A percentile compares a stretch with the other conserved stretches of the same genome.
Conservation (phyloP, 2,888 invertebrate species). For the Deilephila elpenor region DNA sequence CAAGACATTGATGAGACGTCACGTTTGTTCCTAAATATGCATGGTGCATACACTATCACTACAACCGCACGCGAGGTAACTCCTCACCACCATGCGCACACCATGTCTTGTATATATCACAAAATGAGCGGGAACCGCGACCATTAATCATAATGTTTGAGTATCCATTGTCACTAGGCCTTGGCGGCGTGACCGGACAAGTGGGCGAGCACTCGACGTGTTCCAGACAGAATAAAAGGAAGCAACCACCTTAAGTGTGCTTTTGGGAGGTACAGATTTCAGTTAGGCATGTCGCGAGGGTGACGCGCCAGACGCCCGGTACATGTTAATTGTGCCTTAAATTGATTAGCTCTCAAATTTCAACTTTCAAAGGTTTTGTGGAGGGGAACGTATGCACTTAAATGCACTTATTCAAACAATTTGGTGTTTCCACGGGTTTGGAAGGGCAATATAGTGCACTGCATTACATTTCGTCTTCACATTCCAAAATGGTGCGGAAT, state of each 20-base stretch:
- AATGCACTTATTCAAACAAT: not conserved
- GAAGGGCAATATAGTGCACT: not conserved
- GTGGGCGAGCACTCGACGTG: slow-evolving; percentile 21
- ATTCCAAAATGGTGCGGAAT: not conserved
- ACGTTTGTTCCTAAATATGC: slow-evolving; percentile 15
- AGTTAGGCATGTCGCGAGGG: slow-evolving; percentile 12
- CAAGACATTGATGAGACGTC: slow-evolving; percentile 39
- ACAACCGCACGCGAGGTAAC: too few species aligned
- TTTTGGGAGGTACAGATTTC: slow-evolving; percentile 19
- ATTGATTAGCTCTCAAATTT: slow-evolving; percentile 1
- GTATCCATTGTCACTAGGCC: slow-evolving; percentile 19
- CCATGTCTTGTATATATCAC: not conserved
- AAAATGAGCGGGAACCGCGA: not conserved
- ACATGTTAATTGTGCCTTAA: not conserved
- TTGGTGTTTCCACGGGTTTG: not conserved
- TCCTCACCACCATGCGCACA: not conserved
- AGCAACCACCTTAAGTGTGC: slow-evolving; percentile 21
- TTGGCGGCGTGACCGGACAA: slow-evolving; percentile 4
- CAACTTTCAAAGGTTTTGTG: not conserved
- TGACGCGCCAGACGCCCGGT: not conserved
- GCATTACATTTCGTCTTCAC: not conserved
- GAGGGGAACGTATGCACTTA: not conserved
- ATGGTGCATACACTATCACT: not conserved
- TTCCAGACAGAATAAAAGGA: slow-evolving; percentile 25
- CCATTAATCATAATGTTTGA: slow-evolving; percentile 4